These are phyloP conservation scores for Monopis laevigella DNA, from an alignment of 2,888 invertebrate species.

Conservation along the genomic window DNA sequence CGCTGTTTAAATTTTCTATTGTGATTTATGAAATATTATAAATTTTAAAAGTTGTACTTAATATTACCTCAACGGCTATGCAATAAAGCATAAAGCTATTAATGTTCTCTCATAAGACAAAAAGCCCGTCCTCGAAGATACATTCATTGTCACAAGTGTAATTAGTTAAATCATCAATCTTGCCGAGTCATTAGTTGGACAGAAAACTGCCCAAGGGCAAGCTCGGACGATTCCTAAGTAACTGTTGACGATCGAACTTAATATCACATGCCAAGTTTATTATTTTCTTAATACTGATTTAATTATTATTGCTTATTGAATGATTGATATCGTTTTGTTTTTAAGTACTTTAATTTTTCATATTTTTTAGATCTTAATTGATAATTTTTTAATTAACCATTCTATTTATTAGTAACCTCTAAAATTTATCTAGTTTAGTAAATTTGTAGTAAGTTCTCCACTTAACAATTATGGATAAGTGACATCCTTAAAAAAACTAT, in stretches of 20 bases:
- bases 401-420: too few species aligned
- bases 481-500: too few species aligned
- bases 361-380: too few species aligned
- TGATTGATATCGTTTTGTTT: too few species aligned
- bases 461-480: too few species aligned
- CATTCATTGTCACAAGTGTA: constrained; percentile 56
- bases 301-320: too few species aligned
- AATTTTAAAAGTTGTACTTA: neutral
- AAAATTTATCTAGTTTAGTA: too few species aligned
- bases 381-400: too few species aligned
- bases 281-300: constrained; percentile 6
- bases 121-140: constrained; percentile 38
- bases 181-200: constrained; percentile 43
- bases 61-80: neutral
- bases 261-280: constrained; percentile 24
- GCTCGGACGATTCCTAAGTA: constrained; percentile 33
- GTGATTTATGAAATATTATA: neutral
- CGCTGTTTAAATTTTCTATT: too few species aligned
- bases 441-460: too few species aligned
- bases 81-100: neutral
- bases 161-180: constrained; percentile 63
- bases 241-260: constrained; percentile 51
- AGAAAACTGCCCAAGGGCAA: constrained; percentile 46
- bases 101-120: constrained; percentile 26
- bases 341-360: too few species aligned